Evolutionary conservation across 1,140 invertebrate species (phyloP).

Genomic region (Drosophila sucinea): DNA sequence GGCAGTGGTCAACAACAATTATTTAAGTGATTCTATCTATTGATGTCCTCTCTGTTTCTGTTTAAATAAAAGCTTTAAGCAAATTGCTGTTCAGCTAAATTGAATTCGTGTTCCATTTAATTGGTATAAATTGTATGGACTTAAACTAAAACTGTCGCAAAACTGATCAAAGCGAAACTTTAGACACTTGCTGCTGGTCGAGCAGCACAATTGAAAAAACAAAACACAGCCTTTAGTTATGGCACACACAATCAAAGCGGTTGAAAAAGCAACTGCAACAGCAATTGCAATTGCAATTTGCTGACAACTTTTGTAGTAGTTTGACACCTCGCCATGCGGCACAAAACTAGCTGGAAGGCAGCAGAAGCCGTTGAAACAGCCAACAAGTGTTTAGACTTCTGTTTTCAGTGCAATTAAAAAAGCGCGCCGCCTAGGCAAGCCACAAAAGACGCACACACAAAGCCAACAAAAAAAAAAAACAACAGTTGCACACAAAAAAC

Average conservation of each 20-base stretch:
- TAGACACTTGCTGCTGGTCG: constrained; percentile 3
- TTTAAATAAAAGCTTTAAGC: neutral
- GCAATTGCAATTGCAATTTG: constrained; percentile 26
- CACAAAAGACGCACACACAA: constrained; percentile 65
- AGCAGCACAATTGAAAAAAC: constrained; percentile 23
- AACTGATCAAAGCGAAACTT: constrained; percentile 56
- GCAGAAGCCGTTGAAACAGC: constrained; percentile 16
- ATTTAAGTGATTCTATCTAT: neutral
- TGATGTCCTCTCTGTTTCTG: neutral
- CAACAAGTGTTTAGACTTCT: constrained; percentile 80
- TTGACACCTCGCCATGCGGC: constrained; percentile 46
- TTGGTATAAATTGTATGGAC: constrained; percentile 16
- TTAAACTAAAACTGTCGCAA: constrained; percentile 57
- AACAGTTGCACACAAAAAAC: neutral
- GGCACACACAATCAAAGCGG: constrained; percentile 52
- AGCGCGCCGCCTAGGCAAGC: constrained; percentile 53
- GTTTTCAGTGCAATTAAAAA: constrained; percentile 80
- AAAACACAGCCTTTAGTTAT: constrained; percentile 47
- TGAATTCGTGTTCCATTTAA: neutral
- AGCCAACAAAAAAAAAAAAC: constrained; percentile 30
- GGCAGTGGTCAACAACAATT: no score
- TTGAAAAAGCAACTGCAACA: constrained; percentile 13
- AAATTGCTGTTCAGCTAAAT: neutral
- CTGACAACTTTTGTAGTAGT: constrained; percentile 39
- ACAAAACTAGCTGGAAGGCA: constrained; percentile 53